Evolutionary conservation across 2,888 invertebrate species (phyloP).

Genomic region (Willowsia nigromaculata): DNA sequence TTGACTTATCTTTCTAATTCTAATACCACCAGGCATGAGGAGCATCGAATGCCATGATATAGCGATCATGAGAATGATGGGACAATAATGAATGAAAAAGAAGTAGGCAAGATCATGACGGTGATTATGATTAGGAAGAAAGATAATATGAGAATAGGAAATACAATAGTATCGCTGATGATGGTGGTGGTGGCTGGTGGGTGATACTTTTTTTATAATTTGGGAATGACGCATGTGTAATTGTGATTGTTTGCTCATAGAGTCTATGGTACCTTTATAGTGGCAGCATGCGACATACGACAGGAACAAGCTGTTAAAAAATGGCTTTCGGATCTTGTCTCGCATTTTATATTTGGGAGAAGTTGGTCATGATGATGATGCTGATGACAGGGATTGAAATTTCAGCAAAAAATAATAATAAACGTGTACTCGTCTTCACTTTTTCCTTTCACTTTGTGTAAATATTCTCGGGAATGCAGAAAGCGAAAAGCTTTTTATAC

Average conservation of each 20-base stretch:
- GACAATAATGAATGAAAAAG: constrained; percentile 15
- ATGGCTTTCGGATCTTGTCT: constrained; percentile 19
- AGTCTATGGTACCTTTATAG: background rate
- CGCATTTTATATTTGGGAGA: background rate
- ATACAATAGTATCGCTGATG: background rate
- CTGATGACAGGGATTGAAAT: background rate
- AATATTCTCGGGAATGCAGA: constrained; percentile 56
- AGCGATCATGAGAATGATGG: background rate
- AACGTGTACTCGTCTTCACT: constrained; percentile 24
- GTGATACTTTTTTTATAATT: background rate
- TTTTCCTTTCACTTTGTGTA: constrained; percentile 35
- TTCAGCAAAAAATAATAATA: constrained; percentile 20
- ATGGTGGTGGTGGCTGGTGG: too few species aligned
- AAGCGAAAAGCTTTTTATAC: constrained; percentile 4
- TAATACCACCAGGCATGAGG: background rate
- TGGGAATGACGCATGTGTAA: constrained; percentile 22
- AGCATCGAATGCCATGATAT: background rate
- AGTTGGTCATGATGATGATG: background rate
- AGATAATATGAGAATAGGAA: background rate
- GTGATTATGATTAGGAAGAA: constrained; percentile 3
- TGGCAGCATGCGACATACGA: background rate
- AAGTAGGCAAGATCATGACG: constrained; percentile 26
- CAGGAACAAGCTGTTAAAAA: constrained; percentile 26
- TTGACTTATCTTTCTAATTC: background rate
- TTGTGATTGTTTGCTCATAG: constrained; percentile 38